Base-by-base conservation (phyloP, 2,113 vertebrate species). In the Ranitomeya variabilis region DNA sequence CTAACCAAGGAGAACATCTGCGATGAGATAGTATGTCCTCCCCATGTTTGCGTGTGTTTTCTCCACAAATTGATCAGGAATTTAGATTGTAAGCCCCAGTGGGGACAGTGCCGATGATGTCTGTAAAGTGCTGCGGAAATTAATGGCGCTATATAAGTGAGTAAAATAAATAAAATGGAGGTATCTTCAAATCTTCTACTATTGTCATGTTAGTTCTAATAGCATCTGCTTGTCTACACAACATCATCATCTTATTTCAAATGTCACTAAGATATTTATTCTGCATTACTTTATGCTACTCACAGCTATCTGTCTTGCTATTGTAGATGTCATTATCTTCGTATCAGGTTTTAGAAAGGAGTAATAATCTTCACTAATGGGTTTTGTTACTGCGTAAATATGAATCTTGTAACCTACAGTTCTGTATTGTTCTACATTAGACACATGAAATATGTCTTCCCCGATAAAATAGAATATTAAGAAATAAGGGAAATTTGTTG, bases 331-430 rank as follows among this genome's bases (percentile, higher is more conserved):
- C 55, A 19, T 57, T 80, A 23, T 80, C 51, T 82, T 59, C 57
- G 9, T 21, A 62, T 62, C 59, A 26, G 14, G 59, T 82, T 64
- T 64, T 21, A 45, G 31, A 82, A 60, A 21, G 3, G 80, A 82
- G 80, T 64, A 18, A 37, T 37, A 82, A 64, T 64, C 59, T 45
- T 81, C 57, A 62, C 80, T 64, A 57, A 82, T 59, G 37, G 37
- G 16, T 82, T 64, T 7, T 31, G 57, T 81, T 62, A 64, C 57
- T 64, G 80, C 59, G 31, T 59, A 82, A 82, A 82, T 64, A 37
- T 64, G 23, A 62, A 31, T 31, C 26, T 16, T 18, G 26, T 82
- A 82, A 60, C 79, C 55, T 60, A 26, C 79, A 37, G 78, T 7
- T 79, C 54, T 57, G 77, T 5, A 80, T n/a, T 59, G 55, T 80